Evolutionary conservation across 30 jellyfish, hydroid and myxozoan species (phyloP), one percentile per base, ranked within the genome.

Genomic region (Turritopsis dohrnii): DNA sequence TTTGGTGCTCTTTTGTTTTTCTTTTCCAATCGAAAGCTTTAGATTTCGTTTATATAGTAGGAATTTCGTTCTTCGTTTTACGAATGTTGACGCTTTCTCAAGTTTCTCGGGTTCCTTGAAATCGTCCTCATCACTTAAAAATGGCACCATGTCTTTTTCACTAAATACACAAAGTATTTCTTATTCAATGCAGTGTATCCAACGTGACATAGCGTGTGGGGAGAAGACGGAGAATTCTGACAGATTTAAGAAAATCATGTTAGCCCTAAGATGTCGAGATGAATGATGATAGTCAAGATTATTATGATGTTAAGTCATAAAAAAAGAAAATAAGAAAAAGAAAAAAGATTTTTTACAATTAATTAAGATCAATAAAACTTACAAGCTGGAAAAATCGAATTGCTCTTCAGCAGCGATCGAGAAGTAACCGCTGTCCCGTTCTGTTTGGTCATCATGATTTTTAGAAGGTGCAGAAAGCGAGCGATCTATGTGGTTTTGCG

Each of bases 141-240:
- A n/a, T 19, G 77, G 77, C 30, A n/a, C 77, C 77, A 69, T 69
- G 30, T 69, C 77, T n/a, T 23, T 69, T 69, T 23, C 30, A 27
- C 8, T 69, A 27, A 27, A n/a, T 7, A 8, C 30, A 69, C 77
- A 69, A 19, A n/a, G 19, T 69, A 60, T 41, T 41, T 41, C 9
- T 41, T 41, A 3, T 41, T 41, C 60, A 41, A 41, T 3, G 13
- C 13, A 41, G 9, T 41, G 13, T 41, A 41, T 41, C n/a, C n/a
- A n/a, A n/a, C n/a, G n/a, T n/a, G n/a, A n/a, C n/a, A n/a, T n/a
- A n/a, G n/a, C n/a, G n/a, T n/a, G n/a, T n/a, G n/a, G n/a, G n/a
- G n/a, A n/a, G n/a, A n/a, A n/a, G n/a, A n/a, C n/a, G n/a, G n/a
- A n/a, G n/a, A n/a, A n/a, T n/a, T n/a, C n/a, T n/a, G n/a, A n/a